These are phyloP conservation scores for Piaya cayana DNA, from an alignment of 2,113 vertebrate species.

Conservation along the genomic window DNA sequence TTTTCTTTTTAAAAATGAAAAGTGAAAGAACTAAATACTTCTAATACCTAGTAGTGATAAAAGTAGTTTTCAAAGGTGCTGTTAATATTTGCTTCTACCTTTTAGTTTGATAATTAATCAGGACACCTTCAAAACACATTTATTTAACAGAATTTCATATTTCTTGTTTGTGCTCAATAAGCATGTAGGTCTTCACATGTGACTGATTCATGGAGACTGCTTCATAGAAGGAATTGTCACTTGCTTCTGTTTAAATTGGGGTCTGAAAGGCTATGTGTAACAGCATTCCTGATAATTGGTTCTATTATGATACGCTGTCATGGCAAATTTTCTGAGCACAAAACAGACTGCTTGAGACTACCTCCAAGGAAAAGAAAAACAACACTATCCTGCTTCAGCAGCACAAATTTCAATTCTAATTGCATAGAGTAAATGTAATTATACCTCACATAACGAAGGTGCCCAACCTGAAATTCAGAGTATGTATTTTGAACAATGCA, in stretches of 20 bases:
- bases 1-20: slow-evolving; percentile 1
- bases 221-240: slow-evolving; percentile 66
- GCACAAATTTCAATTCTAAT: slow-evolving; percentile 65
- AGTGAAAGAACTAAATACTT: background rate
- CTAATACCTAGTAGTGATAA: background rate
- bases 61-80: background rate
- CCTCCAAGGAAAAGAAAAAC: background rate
- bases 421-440: slow-evolving; percentile 57
- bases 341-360: slow-evolving; percentile 52
- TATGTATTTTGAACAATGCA: slow-evolving; percentile 17
- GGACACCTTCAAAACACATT: background rate
- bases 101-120: slow-evolving; percentile 9
- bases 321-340: slow-evolving; percentile 62
- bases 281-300: slow-evolving; percentile 72
- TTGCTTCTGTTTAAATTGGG: slow-evolving; percentile 70
- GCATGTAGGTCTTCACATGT: slow-evolving; percentile 28
- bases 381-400: slow-evolving; percentile 19
- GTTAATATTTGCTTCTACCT: background rate
- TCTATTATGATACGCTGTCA: slow-evolving; percentile 72
- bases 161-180: slow-evolving; percentile 17
- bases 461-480: slow-evolving; percentile 24
- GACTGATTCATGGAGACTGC: slow-evolving; percentile 43
- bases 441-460: slow-evolving; percentile 51
- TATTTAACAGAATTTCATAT: background rate
- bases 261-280: slow-evolving; percentile 64